Evolutionary conservation across 2,113 vertebrate genomes (phyloP).

Genomic region (Gorsachius goisagi): DNA sequence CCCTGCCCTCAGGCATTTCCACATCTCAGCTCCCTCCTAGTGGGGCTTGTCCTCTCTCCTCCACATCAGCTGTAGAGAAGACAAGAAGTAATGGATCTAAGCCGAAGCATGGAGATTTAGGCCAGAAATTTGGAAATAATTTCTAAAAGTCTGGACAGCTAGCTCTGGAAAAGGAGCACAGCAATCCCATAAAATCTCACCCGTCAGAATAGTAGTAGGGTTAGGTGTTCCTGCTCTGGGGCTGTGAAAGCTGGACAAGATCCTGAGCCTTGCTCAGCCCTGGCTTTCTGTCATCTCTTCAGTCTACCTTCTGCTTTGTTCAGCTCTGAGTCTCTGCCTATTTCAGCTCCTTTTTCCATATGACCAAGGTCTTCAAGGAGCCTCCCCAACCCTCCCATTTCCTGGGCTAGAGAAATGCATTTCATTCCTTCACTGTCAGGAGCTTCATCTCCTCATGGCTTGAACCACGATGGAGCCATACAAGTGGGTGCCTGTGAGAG

Average conservation of each 20-base stretch:
- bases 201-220: not conserved
- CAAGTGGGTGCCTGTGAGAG: not conserved
- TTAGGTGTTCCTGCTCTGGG: not conserved
- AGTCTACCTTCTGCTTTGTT: not conserved
- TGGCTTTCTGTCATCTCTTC: not conserved
- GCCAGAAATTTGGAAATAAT: not conserved
- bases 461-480: fast-evolving
- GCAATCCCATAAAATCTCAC: not conserved
- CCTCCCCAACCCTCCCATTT: not conserved
- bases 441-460: not conserved
- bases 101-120: not conserved
- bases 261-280: not conserved
- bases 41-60: not conserved
- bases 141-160: not conserved
- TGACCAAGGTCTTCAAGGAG: not conserved
- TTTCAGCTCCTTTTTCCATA: not conserved
- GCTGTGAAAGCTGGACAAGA: not conserved
- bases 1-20: not conserved
- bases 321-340: not conserved
- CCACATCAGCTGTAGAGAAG: not conserved
- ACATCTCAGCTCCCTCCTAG: not conserved
- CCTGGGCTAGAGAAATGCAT: not conserved
- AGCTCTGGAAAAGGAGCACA: not conserved
- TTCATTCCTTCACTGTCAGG: not conserved
- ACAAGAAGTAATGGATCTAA: not conserved